These are phyloP conservation scores for Sebastes miniatus DNA, from an alignment of 2,797 vertebrate genomes.

Conservation along the genomic window DNA sequence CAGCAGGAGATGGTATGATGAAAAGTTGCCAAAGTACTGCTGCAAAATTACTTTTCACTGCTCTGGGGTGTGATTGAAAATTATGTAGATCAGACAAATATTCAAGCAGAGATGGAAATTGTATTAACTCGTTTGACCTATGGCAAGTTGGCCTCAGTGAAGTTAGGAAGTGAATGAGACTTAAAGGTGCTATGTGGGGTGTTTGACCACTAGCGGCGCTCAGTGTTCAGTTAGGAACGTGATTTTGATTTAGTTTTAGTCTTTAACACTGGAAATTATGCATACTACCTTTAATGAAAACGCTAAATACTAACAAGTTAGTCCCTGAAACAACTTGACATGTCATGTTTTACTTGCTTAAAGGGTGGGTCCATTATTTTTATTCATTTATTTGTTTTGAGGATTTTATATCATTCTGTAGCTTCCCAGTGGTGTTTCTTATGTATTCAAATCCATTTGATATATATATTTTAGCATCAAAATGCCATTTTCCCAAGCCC, in stretches of 20 bases:
- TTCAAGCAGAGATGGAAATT: conserved; percentile 28
- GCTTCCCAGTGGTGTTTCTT: no score
- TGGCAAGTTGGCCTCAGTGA: neutral
- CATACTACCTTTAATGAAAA: neutral
- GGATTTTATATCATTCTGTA: no score
- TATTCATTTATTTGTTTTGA: no score
- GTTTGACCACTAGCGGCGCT: neutral
- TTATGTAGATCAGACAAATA: conserved; percentile 22
- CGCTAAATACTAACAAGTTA: neutral
- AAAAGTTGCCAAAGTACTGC: conserved; percentile 22
- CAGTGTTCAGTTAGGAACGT: neutral
- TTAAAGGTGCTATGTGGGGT: neutral
- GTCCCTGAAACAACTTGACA: no score
- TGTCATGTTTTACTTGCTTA: neutral
- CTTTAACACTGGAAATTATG: neutral
- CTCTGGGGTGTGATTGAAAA: conserved; percentile 21
- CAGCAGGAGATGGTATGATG: conserved; percentile 13
- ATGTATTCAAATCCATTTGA: no score
- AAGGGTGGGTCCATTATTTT: no score
- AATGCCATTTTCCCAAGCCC: no score
- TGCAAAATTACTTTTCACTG: conserved; percentile 28
- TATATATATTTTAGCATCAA: no score
- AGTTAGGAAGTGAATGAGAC: neutral
- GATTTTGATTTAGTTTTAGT: neutral
- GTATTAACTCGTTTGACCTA: conserved; percentile 26